Evolutionary conservation across 1,140 invertebrate genomes (phyloP).

Genomic region (Melipona quadrifasciata): DNA sequence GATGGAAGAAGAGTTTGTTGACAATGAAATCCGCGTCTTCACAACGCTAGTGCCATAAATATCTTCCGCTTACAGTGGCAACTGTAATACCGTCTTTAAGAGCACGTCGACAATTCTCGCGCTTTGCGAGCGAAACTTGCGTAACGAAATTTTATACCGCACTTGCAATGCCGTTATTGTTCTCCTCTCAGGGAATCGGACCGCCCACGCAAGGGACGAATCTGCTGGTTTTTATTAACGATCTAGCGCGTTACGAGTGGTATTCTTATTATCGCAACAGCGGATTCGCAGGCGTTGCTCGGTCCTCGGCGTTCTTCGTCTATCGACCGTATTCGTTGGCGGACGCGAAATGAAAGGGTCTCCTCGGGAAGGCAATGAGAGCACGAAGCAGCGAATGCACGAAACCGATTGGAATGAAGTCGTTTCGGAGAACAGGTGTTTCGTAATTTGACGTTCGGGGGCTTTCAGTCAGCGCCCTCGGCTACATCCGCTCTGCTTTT

Average conservation of each 20-base stretch:
- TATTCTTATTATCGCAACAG: conserved; percentile 14
- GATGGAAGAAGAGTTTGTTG: not conserved
- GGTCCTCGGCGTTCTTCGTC: not conserved
- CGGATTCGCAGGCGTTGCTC: not conserved
- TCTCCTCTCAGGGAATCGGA: conserved; percentile 26
- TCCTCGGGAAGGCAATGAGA: not conserved
- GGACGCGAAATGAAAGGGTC: conserved; percentile 43
- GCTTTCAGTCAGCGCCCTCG: conserved; percentile 46
- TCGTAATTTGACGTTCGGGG: conserved; percentile 67
- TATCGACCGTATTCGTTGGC: not conserved
- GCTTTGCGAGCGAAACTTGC: not conserved
- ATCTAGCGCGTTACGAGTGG: not conserved
- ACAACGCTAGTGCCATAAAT: conserved; percentile 33
- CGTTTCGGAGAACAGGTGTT: conserved; percentile 71
- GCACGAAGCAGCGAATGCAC: conserved; percentile 19
- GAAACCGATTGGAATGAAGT: conserved; percentile 67
- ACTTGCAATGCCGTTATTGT: not conserved
- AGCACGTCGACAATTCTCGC: not conserved
- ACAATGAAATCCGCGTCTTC: not conserved
- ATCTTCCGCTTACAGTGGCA: not conserved
- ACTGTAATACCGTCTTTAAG: not conserved
- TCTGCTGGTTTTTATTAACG: not conserved
- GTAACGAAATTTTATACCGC: not conserved
- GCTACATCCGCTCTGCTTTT: conserved; percentile 45
- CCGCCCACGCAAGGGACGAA: conserved; percentile 14